Percentiles rank a stretch among this genome's conserved stretches.
Evolutionary conservation across 2,113 vertebrate genomes (phyloP).

Genomic region (Pterophyllum scalare): DNA sequence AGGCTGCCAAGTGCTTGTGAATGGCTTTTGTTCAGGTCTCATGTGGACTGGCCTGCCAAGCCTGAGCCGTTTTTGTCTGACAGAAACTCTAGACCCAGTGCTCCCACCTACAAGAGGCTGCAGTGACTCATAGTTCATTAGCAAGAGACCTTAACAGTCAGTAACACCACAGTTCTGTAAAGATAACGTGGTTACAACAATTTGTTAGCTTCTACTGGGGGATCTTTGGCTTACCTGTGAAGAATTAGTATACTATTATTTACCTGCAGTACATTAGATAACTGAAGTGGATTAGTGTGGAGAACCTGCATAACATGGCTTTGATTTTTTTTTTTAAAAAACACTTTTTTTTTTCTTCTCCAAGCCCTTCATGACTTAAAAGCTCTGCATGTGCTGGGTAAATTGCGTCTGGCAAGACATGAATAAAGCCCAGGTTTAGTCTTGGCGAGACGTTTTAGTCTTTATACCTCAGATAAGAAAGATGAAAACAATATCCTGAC

Average conservation of each 20-base stretch:
- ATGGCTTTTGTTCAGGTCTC: conserved; percentile 70
- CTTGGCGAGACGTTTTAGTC: conserved; percentile 43
- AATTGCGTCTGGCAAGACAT: conserved; percentile 66
- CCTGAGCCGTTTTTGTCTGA: conserved; percentile 60
- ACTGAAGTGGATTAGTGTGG: not conserved
- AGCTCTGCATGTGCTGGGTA: conserved; percentile 33
- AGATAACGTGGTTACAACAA: conserved; percentile 27
- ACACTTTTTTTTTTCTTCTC: not conserved
- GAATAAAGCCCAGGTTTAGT: conserved; percentile 52
- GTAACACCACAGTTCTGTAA: conserved; percentile 34
- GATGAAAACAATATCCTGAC: conserved; percentile 57
- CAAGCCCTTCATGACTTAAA: conserved; percentile 34
- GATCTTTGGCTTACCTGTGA: not conserved
- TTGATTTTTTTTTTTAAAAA: conserved; percentile 1
- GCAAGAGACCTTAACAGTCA: conserved; percentile 58
- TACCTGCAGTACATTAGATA: conserved; percentile 6
- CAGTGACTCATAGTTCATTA: conserved; percentile 77
- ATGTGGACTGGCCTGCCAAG: conserved; percentile 45
- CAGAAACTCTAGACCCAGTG: conserved; percentile 52
- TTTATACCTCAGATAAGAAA: conserved; percentile 55
- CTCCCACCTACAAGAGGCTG: conserved; percentile 63
- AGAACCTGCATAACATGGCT: conserved; percentile 13
- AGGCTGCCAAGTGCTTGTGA: conserved; percentile 61
- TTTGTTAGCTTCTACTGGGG: not conserved
- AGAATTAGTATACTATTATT: conserved; percentile 20